A percentile compares a stretch with the other conserved stretches of the same genome.
Conservation (phyloP, 2,113 vertebrate species). For the Perca flavescens region DNA sequence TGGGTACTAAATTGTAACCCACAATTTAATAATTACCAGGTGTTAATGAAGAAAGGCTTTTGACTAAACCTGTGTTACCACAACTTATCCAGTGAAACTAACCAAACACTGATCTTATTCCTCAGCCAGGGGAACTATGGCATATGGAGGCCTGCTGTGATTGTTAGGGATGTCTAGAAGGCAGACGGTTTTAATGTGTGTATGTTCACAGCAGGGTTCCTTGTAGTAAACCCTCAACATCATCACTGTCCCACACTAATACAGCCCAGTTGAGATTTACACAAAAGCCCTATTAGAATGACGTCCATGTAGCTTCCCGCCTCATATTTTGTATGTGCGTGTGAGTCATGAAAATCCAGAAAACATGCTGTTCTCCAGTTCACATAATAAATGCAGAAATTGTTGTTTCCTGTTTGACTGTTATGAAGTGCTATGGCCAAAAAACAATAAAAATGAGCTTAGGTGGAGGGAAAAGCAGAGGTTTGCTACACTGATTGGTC, state of each 20-base stretch:
- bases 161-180: slow-evolving; percentile 39
- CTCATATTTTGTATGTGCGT: slow-evolving; percentile 25
- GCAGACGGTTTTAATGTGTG: slow-evolving; percentile 49
- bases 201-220: slow-evolving; percentile 47
- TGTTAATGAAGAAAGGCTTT: slow-evolving; percentile 26
- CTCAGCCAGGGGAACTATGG: neutral
- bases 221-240: slow-evolving; percentile 54
- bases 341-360: slow-evolving; percentile 16
- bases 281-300: neutral
- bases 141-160: slow-evolving; percentile 43
- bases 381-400: slow-evolving; percentile 51
- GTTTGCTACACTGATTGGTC: slow-evolving; percentile 25
- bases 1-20: slow-evolving; percentile 15
- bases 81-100: neutral
- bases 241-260: slow-evolving; percentile 15
- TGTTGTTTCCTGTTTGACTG: neutral
- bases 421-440: slow-evolving; percentile 26
- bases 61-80: neutral
- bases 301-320: neutral
- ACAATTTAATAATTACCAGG: slow-evolving; percentile 18
- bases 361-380: slow-evolving; percentile 2
- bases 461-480: slow-evolving; percentile 7
- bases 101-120: neutral
- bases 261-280: slow-evolving; percentile 34
- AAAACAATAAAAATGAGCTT: neutral